Conservation (phyloP, 2,113 vertebrate genomes). For the Notothenia coriiceps region DNA sequence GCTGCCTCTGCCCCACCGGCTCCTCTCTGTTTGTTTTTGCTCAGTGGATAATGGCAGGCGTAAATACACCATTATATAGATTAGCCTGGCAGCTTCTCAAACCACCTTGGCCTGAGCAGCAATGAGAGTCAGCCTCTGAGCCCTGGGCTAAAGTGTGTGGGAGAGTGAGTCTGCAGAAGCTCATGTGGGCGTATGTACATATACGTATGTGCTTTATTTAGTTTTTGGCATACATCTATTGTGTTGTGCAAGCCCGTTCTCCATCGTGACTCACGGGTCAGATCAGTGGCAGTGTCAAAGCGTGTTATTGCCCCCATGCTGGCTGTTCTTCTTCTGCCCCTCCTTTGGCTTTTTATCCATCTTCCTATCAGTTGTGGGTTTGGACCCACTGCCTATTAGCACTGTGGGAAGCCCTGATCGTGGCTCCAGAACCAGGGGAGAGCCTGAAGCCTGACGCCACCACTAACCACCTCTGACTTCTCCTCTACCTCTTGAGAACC, state of each 20-base stretch:
- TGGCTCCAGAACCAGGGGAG: slow-evolving; percentile 1
- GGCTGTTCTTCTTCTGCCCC: slow-evolving; percentile 22
- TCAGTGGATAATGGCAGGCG: slow-evolving; percentile 58
- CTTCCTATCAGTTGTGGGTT: slow-evolving; percentile 41
- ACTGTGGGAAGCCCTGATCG: slow-evolving; percentile 7
- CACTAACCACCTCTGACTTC: slow-evolving; percentile 42
- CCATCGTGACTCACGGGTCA: slow-evolving; percentile 23
- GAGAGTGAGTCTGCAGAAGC: slow-evolving; percentile 30
- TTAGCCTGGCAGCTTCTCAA: slow-evolving; percentile 50
- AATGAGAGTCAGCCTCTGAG: not conserved
- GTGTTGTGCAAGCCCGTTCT: slow-evolving; percentile 16
- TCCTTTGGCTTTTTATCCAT: slow-evolving; percentile 17
- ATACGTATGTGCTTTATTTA: slow-evolving; percentile 3
- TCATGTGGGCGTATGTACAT: slow-evolving; percentile 29
- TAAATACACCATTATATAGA: slow-evolving; percentile 59
- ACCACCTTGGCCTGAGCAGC: slow-evolving; percentile 26
- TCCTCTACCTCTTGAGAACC: slow-evolving; percentile 9
- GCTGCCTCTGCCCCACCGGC: slow-evolving; percentile 12
- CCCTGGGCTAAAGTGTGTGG: slow-evolving; percentile 15
- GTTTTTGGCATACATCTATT: slow-evolving; percentile 9
- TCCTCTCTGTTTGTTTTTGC: slow-evolving; percentile 60
- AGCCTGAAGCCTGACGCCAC: slow-evolving; percentile 40
- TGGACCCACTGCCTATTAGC: slow-evolving; percentile 19
- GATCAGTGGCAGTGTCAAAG: slow-evolving; percentile 28
- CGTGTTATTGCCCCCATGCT: slow-evolving; percentile 27